Evolutionary conservation across 1,140 invertebrate species (phyloP), one percentile per base, ranked within the genome.

Genomic region (Ptiloglossa arizonensis): DNA sequence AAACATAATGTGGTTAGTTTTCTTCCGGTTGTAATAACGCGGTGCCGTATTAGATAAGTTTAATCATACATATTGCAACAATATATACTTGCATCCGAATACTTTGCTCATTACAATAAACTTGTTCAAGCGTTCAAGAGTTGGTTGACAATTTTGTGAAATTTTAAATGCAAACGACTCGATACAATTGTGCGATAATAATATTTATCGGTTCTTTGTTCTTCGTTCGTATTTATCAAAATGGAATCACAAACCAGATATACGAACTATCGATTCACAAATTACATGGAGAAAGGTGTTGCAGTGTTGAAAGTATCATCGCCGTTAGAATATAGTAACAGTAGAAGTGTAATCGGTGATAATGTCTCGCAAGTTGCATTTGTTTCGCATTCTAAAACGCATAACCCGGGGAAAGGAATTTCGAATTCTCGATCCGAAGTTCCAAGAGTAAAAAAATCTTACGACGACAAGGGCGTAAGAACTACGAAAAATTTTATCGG

Each of bases 401-500:
- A 11, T 13, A 17, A 15, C 0, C 5, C 2, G 0, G 1, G 32
- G 24, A 24, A 24, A n/a, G 8, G 5, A 22, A 15, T 2, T 0
- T 15, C 13, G 5, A 27, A 8, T 27, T 17, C 13, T n/a, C 2
- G 5, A 1, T 17, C 50, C 5, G 22, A 29, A 29, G 11, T 11
- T 0, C 9, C 3, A 1, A 44, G 22, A 13, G n/a, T 15, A 27
- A 57, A 44, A 15, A 35, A 41, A 17, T 0, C 27, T 4, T 75
- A 52, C 5, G 11, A 56, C 0, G 76, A 74, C 19, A 79, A 52
- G n/a, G 73, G 86, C 1, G 50, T 87, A 68, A 76, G 17, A 60
- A 85, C 86, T 3, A 48, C 13, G 0, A 80, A 63, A 68, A 88
- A 87, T 77, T 87, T 60, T 27, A 87, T 88, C 24, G 88, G 88